These are phyloP conservation scores for Hydroisotoma schaefferi DNA, from an alignment of 2,888 invertebrate species.

Conservation along the genomic window DNA sequence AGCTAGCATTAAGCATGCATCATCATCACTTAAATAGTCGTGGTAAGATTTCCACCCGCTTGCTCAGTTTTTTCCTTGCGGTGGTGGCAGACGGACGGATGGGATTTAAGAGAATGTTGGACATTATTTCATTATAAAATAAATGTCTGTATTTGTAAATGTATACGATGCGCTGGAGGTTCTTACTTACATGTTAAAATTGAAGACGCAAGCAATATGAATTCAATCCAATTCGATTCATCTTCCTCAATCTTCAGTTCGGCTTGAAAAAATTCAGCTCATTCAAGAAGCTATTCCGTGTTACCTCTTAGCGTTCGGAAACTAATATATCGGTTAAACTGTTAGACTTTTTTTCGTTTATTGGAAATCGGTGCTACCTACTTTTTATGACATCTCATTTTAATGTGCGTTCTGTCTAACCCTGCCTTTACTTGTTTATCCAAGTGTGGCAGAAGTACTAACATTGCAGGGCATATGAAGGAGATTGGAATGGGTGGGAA, in stretches of 20 bases:
- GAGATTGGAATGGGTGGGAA: neutral
- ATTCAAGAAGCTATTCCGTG: no score
- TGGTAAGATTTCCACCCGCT: neutral
- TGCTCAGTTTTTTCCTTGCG: neutral
- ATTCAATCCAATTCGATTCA: constrained; percentile 21
- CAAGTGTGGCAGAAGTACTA: neutral
- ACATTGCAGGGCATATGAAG: no score
- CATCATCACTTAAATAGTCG: neutral
- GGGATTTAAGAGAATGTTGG: no score
- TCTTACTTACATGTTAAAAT: neutral
- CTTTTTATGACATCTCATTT: no score
- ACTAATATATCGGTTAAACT: no score
- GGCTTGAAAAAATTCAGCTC: constrained; percentile 2
- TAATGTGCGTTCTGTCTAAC: no score
- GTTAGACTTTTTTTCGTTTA: no score
- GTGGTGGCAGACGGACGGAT: neutral
- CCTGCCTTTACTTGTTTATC: neutral
- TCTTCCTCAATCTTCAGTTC: constrained; percentile 14
- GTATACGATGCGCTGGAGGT: no score
- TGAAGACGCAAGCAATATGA: neutral
- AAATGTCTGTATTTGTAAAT: no score
- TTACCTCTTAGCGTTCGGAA: no score
- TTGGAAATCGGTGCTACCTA: no score
- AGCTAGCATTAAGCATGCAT: neutral
- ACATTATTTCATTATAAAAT: no score